These are phyloP conservation scores for Camponotus fellah DNA, from an alignment of 2,888 invertebrate species.

Conservation along the genomic window DNA sequence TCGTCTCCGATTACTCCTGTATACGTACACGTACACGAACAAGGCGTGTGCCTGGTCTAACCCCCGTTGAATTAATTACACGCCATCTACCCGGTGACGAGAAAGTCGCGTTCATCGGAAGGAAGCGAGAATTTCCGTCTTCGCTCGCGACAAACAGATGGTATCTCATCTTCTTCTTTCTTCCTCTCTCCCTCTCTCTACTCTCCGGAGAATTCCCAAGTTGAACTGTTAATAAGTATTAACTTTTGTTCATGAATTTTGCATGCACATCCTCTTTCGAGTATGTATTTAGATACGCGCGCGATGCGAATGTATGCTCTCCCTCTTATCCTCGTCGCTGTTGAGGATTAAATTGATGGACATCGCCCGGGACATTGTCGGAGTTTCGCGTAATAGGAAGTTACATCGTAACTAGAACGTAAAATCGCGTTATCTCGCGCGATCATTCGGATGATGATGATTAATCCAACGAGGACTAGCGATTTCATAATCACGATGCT, in stretches of 20 bases:
- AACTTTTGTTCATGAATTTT: conserved; percentile 32
- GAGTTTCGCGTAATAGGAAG: conserved; percentile 41
- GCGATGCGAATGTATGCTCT: conserved; percentile 32
- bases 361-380: conserved; percentile 9
- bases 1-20: conserved; percentile 43
- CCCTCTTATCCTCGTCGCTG: neutral
- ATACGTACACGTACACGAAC: conserved; percentile 29
- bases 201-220: conserved; percentile 27
- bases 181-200: neutral
- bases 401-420: conserved; percentile 42
- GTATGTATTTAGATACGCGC: conserved; percentile 21
- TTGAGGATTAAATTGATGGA: conserved; percentile 46
- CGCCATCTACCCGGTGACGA: conserved; percentile 37
- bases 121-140: conserved; percentile 18
- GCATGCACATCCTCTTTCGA: neutral
- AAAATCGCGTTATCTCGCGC: conserved; percentile 35
- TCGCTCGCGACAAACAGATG: conserved; percentile 19
- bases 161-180: neutral
- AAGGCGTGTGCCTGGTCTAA: conserved; percentile 8
- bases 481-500: conserved; percentile 39
- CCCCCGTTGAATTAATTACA: conserved; percentile 63
- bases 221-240: conserved; percentile 38
- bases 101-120: conserved; percentile 40
- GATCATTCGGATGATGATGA: conserved; percentile 45
- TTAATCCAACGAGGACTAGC: conserved; percentile 33